Evolutionary conservation across 2,888 invertebrate species (phyloP), one percentile per base, ranked within the genome.

Genomic region (Zaprionus obscuricornis): DNA sequence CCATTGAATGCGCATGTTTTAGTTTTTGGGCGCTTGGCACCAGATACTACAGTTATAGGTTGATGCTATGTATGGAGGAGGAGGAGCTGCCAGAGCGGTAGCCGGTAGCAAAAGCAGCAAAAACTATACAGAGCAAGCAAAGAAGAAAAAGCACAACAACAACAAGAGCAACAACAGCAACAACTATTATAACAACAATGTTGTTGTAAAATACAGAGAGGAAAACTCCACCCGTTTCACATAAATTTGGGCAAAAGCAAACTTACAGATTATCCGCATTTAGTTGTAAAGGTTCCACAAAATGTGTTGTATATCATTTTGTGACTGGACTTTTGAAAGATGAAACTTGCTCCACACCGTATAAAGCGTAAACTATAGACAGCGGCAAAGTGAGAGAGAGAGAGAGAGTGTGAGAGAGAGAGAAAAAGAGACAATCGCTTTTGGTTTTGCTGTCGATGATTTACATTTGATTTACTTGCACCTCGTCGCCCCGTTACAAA

Each of bases 231-330:
- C 85, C 87, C 83, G 77, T 72, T 83, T 70, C 66, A 74, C 85
- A 82, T 86, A 86, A 82, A 86, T 82, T 81, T 67, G 67, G 74
- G 45, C 54, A 66, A 65, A 78, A 77, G 86, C 84, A 85, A 87
- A 87, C 85, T 87, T 86, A 78, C 83, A 87, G 87, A 88, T 87
- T 88, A 87, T 87, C 88, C 86, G 75, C 72, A 88, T 87, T 87
- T 87, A 87, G 88, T 87, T 88, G 86, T 85, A 87, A 88, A 86
- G 86, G 83, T 85, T 74, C 76, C 74, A 69, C 66, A 70, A 81
- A 85, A 75, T 86, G 83, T 85, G 79, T 85, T 85, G 82, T 86
- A 86, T 87, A 78, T 87, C 75, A 81, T 87, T 86, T 83, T 78
- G 54, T 49, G 34, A 26, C 59, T 43, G 63, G 79, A 57, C 72